Evolutionary conservation across 2,113 vertebrate species (phyloP).

Genomic region (Saimiri boliviensis): DNA sequence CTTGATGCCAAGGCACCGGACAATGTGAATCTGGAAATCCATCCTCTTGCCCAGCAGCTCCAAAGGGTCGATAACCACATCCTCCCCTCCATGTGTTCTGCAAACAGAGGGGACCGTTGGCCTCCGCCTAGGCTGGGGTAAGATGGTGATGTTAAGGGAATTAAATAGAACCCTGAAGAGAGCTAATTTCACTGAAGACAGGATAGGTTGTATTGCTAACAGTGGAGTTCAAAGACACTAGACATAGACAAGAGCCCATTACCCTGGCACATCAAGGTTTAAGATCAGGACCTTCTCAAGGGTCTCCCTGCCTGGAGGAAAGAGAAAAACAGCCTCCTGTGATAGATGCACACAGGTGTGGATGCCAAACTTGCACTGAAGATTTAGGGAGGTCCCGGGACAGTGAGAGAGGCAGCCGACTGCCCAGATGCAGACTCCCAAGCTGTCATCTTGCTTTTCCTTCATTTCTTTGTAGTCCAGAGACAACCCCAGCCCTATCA

Average conservation of each 20-base stretch:
- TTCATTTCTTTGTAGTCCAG: background rate
- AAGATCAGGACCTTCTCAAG: background rate
- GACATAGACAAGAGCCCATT: too few relatives aligned
- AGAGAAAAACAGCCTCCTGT: background rate
- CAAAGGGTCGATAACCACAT: slow-evolving; percentile 89
- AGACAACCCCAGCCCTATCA: background rate
- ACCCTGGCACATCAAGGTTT: background rate
- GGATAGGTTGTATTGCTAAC: background rate
- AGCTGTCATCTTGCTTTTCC: background rate
- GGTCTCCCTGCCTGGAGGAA: background rate
- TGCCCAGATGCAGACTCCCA: background rate
- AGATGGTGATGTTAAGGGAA: background rate
- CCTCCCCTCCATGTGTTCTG: slow-evolving; percentile 87
- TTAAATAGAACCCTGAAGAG: background rate
- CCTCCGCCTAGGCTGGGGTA: background rate
- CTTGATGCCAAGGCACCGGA: slow-evolving; percentile 87
- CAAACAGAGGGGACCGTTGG: background rate
- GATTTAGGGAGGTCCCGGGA: background rate
- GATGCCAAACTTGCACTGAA: background rate
- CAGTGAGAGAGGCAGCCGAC: background rate
- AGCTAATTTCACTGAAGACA: background rate
- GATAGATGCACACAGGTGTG: too few relatives aligned
- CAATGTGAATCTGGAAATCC: slow-evolving; percentile 89
- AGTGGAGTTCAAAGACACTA: background rate
- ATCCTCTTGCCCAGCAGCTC: slow-evolving; percentile 89